Evolutionary conservation across 2,888 invertebrate genomes (phyloP).

Genomic region (Aphidoletes aphidimyza): DNA sequence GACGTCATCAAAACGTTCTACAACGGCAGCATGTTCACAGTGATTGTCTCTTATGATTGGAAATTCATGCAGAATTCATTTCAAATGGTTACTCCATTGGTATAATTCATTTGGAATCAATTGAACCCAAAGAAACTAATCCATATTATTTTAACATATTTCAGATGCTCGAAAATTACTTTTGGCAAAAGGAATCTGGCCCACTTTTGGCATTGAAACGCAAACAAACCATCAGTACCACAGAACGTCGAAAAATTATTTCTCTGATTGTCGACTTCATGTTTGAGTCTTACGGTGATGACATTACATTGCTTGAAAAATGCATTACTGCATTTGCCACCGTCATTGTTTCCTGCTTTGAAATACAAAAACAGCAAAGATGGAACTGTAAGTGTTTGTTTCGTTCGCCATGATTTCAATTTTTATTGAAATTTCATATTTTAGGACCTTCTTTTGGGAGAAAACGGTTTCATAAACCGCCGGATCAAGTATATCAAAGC

Average conservation of each 20-base stretch:
- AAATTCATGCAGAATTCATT: not conserved
- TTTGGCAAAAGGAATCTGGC: not conserved
- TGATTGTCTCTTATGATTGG: not conserved
- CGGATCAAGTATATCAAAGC: not conserved
- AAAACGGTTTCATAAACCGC: not conserved
- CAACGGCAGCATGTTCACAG: not conserved
- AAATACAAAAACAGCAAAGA: not conserved
- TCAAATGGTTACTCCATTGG: not conserved
- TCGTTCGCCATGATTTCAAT: not conserved
- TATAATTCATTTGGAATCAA: not conserved
- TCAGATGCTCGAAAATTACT: constrained; percentile 17
- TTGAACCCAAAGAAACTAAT: not conserved
- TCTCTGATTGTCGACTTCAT: not conserved
- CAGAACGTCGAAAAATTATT: not conserved
- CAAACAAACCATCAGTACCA: not conserved
- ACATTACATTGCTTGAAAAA: not conserved
- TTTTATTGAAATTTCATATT: no score
- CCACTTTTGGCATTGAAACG: not conserved
- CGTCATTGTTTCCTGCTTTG: not conserved
- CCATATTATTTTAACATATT: no score
- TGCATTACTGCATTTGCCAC: not conserved
- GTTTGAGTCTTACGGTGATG: not conserved
- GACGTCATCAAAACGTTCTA: not conserved
- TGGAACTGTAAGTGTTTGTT: not conserved
- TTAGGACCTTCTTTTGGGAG: not conserved